A percentile compares a stretch with the other conserved stretches of the same genome.
Evolutionary conservation across 2,888 invertebrate genomes (phyloP).

Genomic region (Hydropsyche betteni): DNA sequence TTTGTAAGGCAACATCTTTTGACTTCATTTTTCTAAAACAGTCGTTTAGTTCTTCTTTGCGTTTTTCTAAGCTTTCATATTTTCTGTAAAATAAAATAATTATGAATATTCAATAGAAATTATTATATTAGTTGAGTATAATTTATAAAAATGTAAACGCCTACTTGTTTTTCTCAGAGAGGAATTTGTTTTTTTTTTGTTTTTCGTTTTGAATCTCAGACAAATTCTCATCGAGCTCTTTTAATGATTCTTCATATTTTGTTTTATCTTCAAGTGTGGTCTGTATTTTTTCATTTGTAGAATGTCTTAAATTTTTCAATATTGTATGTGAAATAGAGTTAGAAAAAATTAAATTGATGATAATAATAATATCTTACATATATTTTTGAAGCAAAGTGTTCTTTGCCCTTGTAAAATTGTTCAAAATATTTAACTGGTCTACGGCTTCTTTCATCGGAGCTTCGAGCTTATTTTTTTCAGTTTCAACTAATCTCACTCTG

Average conservation of each 20-base stretch:
- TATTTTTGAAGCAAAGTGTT: conserved; percentile 78
- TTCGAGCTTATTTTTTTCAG: conserved; percentile 81
- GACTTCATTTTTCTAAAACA: conserved; percentile 72
- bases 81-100: conserved; percentile 60
- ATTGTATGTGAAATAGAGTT: conserved; percentile 13
- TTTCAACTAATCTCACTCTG: conserved; percentile 82
- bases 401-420: conserved; percentile 73
- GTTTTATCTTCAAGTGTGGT: conserved; percentile 65
- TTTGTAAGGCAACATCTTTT: conserved; percentile 71
- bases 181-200: conserved; percentile 60
- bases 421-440: conserved; percentile 81
- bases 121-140: not conserved
- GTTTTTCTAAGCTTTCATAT: conserved; percentile 66
- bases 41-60: conserved; percentile 69
- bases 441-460: conserved; percentile 83
- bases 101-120: not conserved
- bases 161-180: conserved; percentile 65
- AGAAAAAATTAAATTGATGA: not conserved
- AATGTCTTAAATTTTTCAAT: conserved; percentile 59
- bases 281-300: conserved; percentile 67
- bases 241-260: conserved; percentile 69
- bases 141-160: conserved; percentile 53
- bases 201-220: conserved; percentile 61
- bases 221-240: conserved; percentile 69
- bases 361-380: conserved; percentile 61